These are phyloP conservation scores for Criorhina ranunculi DNA, from an alignment of 2,888 invertebrate genomes.

Conservation along the genomic window DNA sequence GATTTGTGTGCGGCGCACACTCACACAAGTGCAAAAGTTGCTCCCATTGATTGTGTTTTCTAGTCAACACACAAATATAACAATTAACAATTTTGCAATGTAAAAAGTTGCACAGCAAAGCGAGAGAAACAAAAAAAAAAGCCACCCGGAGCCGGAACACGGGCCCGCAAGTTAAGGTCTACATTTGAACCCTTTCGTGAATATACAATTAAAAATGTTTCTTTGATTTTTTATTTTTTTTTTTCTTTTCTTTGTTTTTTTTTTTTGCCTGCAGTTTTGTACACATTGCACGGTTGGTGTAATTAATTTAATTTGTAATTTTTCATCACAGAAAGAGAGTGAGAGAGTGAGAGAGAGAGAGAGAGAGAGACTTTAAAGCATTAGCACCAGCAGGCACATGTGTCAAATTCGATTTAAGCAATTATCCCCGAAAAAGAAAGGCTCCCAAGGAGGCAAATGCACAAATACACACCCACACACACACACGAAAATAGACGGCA, in stretches of 20 bases:
- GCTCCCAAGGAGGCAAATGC: constrained; percentile 25
- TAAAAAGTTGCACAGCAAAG: constrained; percentile 21
- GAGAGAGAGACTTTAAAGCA: constrained; percentile 63
- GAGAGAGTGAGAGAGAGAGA: not conserved
- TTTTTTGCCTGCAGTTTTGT: constrained; percentile 55
- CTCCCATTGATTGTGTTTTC: constrained; percentile 72
- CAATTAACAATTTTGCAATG: constrained; percentile 71
- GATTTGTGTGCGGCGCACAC: constrained; percentile 68
- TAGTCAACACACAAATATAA: constrained; percentile 74
- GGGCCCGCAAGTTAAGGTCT: constrained; percentile 59
- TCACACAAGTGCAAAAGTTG: constrained; percentile 67
- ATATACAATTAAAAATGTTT: constrained; percentile 74
- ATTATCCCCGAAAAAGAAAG: constrained; percentile 65
- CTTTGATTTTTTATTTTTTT: constrained; percentile 46
- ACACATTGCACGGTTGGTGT: constrained; percentile 62
- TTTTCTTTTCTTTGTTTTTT: constrained; percentile 30
- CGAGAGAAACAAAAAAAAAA: constrained; percentile 29
- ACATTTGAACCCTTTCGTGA: constrained; percentile 72
- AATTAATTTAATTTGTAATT: constrained; percentile 76
- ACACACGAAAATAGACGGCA: constrained; percentile 17
- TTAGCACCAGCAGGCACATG: constrained; percentile 74
- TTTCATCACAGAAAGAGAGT: constrained; percentile 52
- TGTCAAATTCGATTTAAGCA: constrained; percentile 76
- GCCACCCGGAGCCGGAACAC: constrained; percentile 7
- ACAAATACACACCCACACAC: too few species aligned